Conservation (phyloP, 2,113 vertebrate species). For the Pseudorectes ferrugineus region DNA sequence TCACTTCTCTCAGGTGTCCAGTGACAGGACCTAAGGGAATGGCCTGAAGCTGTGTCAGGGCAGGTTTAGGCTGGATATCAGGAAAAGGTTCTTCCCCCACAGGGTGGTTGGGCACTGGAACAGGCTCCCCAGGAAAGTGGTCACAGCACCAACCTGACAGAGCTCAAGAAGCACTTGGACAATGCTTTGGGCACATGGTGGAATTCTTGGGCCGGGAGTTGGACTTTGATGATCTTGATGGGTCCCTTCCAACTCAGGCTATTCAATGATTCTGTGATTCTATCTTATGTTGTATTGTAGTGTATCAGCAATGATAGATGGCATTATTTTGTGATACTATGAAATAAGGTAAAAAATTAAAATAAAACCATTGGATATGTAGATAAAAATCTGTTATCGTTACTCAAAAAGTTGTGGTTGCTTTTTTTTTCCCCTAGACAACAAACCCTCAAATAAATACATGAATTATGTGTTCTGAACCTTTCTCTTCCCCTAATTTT, state of each 20-base stretch:
- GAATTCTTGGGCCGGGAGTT: neutral
- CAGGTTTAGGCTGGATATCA: neutral
- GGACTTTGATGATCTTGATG: neutral
- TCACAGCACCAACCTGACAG: neutral
- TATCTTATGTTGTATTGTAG: neutral
- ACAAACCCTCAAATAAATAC: accelerated
- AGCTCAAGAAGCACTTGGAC: neutral
- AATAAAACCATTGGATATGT: neutral
- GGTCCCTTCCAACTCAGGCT: neutral
- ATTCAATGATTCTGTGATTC: neutral
- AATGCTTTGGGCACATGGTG: neutral
- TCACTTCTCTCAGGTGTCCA: neutral
- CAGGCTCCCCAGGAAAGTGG: too few relatives aligned
- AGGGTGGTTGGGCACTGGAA: neutral
- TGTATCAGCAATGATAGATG: neutral
- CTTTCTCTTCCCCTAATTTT: neutral
- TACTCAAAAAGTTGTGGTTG: neutral
- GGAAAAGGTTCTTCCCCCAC: neutral
- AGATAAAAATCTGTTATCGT: neutral
- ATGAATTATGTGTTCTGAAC: neutral
- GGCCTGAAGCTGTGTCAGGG: neutral
- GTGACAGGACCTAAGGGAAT: neutral
- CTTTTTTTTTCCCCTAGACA: accelerated
- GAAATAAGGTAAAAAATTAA: neutral
- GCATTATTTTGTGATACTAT: neutral